Evolutionary conservation across 1,140 invertebrate species (phyloP).

Genomic region (Whitmania pigra): DNA sequence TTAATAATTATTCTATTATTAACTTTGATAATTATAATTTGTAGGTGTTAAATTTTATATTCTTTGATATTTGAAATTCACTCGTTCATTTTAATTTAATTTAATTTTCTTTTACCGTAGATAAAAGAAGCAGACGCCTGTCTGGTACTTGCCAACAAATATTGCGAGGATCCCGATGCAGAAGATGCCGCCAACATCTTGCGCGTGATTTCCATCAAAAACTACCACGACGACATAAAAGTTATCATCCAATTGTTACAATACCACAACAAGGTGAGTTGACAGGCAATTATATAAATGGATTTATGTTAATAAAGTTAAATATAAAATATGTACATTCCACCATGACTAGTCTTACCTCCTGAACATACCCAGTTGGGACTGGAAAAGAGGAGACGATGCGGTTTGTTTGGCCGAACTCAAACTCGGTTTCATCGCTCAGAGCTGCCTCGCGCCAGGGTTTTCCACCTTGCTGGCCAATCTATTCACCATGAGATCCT

Average conservation of each 20-base stretch:
- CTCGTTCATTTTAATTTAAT: no score
- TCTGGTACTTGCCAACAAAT: constrained; percentile 94
- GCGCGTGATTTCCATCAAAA: constrained; percentile 98
- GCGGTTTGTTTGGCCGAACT: constrained; percentile 77
- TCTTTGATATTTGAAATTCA: no score
- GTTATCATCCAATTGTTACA: constrained; percentile 98
- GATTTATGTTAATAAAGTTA: no score
- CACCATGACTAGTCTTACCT: constrained; percentile 98
- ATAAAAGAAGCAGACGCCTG: constrained; percentile 98
- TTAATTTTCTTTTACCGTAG: constrained; percentile 47
- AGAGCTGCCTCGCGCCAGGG: constrained; percentile 95
- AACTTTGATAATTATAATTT: no score
- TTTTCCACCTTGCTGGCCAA: constrained; percentile 99
- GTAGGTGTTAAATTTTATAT: no score
- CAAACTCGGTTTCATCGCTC: constrained; percentile 90
- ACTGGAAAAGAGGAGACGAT: constrained; percentile 97
- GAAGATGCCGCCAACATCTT: constrained; percentile 96
- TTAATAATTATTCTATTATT: no score
- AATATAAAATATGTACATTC: no score
- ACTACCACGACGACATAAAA: constrained; percentile 94
- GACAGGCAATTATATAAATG: no score
- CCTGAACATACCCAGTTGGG: constrained; percentile 97
- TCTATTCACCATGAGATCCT: constrained; percentile 94
- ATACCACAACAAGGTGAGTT: constrained; percentile 90
- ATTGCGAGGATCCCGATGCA: constrained; percentile 94